Conservation (phyloP, 2,888 invertebrate genomes). For the Mellilla xanthometata region DNA sequence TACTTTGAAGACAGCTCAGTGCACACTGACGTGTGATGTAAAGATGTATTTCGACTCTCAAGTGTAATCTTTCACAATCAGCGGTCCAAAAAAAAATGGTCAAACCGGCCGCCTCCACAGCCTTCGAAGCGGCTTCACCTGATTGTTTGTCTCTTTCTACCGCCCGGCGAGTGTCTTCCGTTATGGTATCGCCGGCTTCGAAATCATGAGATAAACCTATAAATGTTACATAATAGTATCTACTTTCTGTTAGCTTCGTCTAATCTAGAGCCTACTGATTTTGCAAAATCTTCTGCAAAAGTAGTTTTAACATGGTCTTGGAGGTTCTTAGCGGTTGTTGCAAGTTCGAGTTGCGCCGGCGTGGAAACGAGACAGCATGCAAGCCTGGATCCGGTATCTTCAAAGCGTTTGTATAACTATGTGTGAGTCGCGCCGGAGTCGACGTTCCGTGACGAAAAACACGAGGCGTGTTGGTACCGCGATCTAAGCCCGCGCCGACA, state of each 20-base stretch:
- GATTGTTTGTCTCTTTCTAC: conserved; percentile 70
- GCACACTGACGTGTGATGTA: conserved; percentile 83
- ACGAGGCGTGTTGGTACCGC: conserved; percentile 77
- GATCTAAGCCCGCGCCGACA: conserved; percentile 71
- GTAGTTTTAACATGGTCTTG: conserved; percentile 1
- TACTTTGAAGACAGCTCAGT: conserved; percentile 82
- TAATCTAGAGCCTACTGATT: neutral
- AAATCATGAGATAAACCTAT: conserved; percentile 38
- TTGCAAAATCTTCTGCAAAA: neutral
- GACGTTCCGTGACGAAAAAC: conserved; percentile 79
- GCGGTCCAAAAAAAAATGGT: conserved; percentile 81
- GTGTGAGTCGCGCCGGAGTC: conserved; percentile 83
- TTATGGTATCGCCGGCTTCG: conserved; percentile 37
- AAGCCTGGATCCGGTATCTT: conserved; percentile 71
- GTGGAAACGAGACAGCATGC: conserved; percentile 69
- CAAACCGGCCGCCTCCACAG: conserved; percentile 80
- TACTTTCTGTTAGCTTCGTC: neutral
- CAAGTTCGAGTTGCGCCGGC: conserved; percentile 39
- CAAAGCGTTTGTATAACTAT: conserved; percentile 74
- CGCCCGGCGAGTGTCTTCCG: conserved; percentile 45
- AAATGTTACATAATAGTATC: conserved; percentile 8
- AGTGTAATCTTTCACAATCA: conserved; percentile 83
- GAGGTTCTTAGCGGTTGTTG: conserved; percentile 8
- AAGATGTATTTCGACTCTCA: conserved; percentile 83
- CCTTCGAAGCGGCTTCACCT: conserved; percentile 66